Evolutionary conservation across 2,113 vertebrate species (phyloP), one percentile per base, ranked within the genome.

Genomic region (Centropristis striata): DNA sequence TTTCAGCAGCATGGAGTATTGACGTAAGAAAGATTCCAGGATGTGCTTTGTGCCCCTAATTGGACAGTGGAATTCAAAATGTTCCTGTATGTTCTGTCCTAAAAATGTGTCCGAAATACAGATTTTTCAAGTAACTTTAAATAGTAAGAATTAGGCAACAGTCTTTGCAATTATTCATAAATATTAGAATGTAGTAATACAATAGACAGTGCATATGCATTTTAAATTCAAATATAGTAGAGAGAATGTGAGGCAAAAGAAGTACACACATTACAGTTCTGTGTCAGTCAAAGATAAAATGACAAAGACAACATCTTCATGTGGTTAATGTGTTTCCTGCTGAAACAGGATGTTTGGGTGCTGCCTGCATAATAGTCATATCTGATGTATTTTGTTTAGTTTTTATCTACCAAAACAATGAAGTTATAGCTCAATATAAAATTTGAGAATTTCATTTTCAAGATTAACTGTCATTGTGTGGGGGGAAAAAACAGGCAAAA

Each of bases 321-420:
- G 89, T 67, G 84, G 89, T 85, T 80, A 25, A 66, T 60, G 65
- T n/a, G 42, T 74, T 85, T 88, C 72, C 79, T 87, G 89, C 61
- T 77, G 54, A 74, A 54, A 84, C 80, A 81, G 83, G 83, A 86
- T 73, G 73, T 57, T 7, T 57, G 25, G 27, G 25, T 51, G 59
- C 25, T 13, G 2, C 39, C 54, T 47, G 51, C 51, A 68, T 50
- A 8, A 55, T 55, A 41, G 55, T 36, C 8, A 46, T 4, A 18
- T 16, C 27, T 41, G 42, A 55, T 73, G 47, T 8, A 2, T 28
- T 36, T 57, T 13, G 16, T 58, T 50, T 53, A 44, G 2, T 41
- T 68, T 64, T 63, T 25, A 21, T 61, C 1, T 14, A 4, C 4
- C 39, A 2, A 63, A 37, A 36, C 13, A 15, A 12, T 25, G 4